phyloP scores from a whole-genome alignment of 2,888 invertebrate genomes.

The Scaptomyza reducta region DNA sequence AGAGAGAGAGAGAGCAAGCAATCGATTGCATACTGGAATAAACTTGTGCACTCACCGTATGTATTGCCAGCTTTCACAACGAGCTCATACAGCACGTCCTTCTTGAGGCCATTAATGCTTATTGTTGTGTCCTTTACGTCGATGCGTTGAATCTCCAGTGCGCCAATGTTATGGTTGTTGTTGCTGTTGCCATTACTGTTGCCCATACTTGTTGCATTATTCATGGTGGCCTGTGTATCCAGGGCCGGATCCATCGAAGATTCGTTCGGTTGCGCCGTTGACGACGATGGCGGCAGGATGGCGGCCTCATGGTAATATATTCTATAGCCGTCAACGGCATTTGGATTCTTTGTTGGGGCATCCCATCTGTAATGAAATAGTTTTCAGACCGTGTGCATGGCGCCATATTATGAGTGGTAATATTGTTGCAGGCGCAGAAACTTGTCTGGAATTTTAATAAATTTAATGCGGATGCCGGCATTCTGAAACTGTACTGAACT shows the following conservation, averaged over 20 bases:
- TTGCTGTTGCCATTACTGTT: slow-evolving; percentile 40
- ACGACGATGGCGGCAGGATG: slow-evolving; percentile 66
- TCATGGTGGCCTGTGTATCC: slow-evolving; percentile 65
- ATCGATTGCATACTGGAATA: slow-evolving; percentile 11
- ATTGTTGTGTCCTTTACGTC: slow-evolving; percentile 90
- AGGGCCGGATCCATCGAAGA: slow-evolving; percentile 55
- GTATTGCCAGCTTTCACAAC: slow-evolving; percentile 93
- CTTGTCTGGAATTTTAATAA: slow-evolving; percentile 78
- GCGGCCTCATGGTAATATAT: slow-evolving; percentile 92
- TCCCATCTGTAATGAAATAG: slow-evolving; percentile 88
- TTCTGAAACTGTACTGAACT: slow-evolving; percentile 1
- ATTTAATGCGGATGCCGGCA: slow-evolving; percentile 62
- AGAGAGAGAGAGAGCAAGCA: not conserved
- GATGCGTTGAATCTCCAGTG: slow-evolving; percentile 87
- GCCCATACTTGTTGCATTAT: slow-evolving; percentile 81
- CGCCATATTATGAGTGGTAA: slow-evolving; percentile 76
- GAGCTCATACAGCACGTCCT: slow-evolving; percentile 91
- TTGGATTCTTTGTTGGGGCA: slow-evolving; percentile 91
- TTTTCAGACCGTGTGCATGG: slow-evolving; percentile 67
- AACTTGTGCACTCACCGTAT: slow-evolving; percentile 85
- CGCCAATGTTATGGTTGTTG: slow-evolving; percentile 57
- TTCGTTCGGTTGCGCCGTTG: slow-evolving; percentile 48
- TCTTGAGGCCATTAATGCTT: slow-evolving; percentile 89
- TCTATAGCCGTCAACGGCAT: slow-evolving; percentile 92
- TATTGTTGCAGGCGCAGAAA: slow-evolving; percentile 77